These are phyloP conservation scores for Blennius ocellaris DNA, from an alignment of 2,113 vertebrate genomes.

Conservation along the genomic window DNA sequence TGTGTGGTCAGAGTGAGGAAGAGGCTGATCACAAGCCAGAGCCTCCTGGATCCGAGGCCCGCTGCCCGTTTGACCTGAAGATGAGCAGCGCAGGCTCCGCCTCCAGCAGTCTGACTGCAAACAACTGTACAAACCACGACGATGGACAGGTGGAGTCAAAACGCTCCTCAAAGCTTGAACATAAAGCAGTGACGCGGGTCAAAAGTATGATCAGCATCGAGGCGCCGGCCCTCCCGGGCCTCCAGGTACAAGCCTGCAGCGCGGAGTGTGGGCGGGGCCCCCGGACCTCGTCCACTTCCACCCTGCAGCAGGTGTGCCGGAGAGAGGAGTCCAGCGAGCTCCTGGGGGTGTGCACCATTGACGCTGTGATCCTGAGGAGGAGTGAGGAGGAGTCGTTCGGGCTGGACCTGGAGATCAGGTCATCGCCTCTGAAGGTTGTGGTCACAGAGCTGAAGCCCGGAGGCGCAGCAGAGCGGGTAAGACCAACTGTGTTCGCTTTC, in stretches of 20 bases:
- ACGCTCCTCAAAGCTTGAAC: constrained; percentile 89
- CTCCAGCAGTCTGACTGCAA: constrained; percentile 69
- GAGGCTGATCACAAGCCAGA: background rate
- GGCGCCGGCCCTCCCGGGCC: constrained; percentile 72
- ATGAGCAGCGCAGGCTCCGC: background rate
- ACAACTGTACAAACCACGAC: constrained; percentile 71
- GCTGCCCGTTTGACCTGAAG: constrained; percentile 60
- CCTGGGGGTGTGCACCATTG: constrained; percentile 57
- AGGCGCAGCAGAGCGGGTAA: constrained; percentile 86
- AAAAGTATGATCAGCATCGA: constrained; percentile 86
- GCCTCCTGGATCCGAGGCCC: constrained; percentile 54
- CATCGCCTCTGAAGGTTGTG: constrained; percentile 83
- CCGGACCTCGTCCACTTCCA: constrained; percentile 59
- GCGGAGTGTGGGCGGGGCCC: background rate
- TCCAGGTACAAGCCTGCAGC: too few species aligned
- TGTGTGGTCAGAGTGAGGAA: constrained; percentile 77
- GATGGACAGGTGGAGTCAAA: constrained; percentile 83
- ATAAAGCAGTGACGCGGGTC: constrained; percentile 83
- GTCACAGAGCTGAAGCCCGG: constrained; percentile 83
- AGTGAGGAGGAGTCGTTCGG: constrained; percentile 82
- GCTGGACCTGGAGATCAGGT: constrained; percentile 86
- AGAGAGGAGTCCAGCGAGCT: constrained; percentile 72
- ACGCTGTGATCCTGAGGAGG: constrained; percentile 79
- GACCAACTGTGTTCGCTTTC: constrained; percentile 5
- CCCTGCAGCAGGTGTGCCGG: constrained; percentile 74